Evolutionary conservation across 2,797 vertebrate genomes (phyloP).

Genomic region (Furcifer pardalis): DNA sequence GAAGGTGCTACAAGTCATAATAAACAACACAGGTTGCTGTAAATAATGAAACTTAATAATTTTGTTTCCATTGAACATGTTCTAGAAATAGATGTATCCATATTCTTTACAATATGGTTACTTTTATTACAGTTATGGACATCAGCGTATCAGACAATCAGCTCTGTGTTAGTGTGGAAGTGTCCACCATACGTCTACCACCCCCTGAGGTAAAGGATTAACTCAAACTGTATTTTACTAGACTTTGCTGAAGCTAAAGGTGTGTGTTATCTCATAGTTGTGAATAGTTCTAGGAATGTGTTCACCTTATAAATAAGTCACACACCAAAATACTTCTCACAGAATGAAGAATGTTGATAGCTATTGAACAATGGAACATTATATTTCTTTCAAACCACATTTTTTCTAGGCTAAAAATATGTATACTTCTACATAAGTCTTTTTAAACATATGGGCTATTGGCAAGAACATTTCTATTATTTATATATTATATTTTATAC

Average conservation of each 20-base stretch:
- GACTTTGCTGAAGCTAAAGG: constrained; percentile 33
- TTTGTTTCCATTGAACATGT: constrained; percentile 31
- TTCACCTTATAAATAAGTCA: not conserved
- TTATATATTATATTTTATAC: not conserved
- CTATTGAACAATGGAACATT: not conserved
- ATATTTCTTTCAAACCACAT: not conserved
- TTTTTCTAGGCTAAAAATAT: not conserved
- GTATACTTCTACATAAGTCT: not conserved
- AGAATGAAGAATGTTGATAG: constrained; percentile 5
- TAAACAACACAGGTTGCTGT: not conserved
- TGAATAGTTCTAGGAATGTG: not conserved
- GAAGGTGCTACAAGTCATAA: not conserved
- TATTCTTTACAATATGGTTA: not conserved
- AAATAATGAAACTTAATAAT: constrained; percentile 25
- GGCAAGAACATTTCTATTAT: not conserved
- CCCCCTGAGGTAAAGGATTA: constrained; percentile 73
- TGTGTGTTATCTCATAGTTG: not conserved
- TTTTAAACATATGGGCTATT: not conserved
- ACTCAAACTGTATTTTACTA: constrained; percentile 20
- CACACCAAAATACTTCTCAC: constrained; percentile 29
- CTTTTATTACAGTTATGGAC: constrained; percentile 80
- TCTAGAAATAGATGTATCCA: not conserved
- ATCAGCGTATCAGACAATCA: constrained; percentile 82
- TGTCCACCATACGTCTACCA: constrained; percentile 79
- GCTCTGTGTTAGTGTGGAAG: constrained; percentile 84